Percentiles rank a stretch among this genome's conserved stretches.
These are phyloP conservation scores for Carcharodon carcharias DNA, from an alignment of 2,797 vertebrate genomes.

Conservation along the genomic window DNA sequence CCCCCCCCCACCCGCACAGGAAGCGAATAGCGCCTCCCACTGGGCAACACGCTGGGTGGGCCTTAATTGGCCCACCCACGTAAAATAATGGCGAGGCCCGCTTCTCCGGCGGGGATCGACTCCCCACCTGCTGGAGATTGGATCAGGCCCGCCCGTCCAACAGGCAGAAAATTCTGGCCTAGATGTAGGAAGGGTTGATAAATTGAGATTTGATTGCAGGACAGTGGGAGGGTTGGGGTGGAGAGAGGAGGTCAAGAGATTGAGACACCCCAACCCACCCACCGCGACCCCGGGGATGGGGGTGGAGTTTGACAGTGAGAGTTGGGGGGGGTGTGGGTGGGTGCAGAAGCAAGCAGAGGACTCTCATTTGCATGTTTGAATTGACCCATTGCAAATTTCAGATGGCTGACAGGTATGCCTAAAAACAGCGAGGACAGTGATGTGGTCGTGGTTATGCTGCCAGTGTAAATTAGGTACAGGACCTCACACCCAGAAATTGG, in stretches of 20 bases:
- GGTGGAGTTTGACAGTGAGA: neutral
- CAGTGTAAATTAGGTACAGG: neutral
- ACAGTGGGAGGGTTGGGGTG: too few relatives aligned
- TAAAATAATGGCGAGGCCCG: too few relatives aligned
- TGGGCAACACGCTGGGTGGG: too few relatives aligned
- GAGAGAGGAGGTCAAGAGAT: neutral
- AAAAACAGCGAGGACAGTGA: neutral
- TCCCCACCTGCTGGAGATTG: too few relatives aligned
- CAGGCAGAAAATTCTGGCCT: neutral
- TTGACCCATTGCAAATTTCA: neutral
- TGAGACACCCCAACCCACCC: too few relatives aligned
- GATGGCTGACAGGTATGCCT: neutral
- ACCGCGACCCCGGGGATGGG: neutral
- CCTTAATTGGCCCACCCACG: too few relatives aligned
- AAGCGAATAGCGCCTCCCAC: too few relatives aligned
- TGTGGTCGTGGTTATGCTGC: neutral
- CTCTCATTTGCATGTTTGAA: neutral
- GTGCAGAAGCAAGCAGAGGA: neutral
- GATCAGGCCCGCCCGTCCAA: too few relatives aligned
- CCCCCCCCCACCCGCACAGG: too few relatives aligned
- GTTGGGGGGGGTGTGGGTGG: neutral
- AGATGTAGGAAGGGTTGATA: neutral
- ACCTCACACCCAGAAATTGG: neutral
- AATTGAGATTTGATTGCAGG: neutral
- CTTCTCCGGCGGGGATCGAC: too few relatives aligned